phyloP scores from a whole-genome alignment of 2,797 vertebrate genomes.

The Mormyrops boulengeri region DNA sequence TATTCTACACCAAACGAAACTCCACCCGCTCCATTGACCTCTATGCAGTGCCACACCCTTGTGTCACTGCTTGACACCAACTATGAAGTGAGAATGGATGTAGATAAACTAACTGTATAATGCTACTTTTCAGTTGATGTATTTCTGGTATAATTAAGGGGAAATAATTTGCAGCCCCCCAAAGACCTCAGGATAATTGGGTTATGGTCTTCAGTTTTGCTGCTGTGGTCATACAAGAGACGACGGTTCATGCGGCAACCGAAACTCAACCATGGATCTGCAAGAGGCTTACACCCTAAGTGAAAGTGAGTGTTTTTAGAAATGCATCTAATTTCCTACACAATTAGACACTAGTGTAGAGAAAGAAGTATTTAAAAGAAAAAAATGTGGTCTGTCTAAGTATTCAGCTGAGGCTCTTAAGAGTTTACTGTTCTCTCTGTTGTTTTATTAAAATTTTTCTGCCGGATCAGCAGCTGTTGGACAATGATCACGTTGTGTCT shows the following conservation, averaged over 20 bases:
- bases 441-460: background rate
- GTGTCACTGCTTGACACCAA: background rate
- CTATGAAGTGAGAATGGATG: background rate
- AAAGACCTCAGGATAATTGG: background rate
- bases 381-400: background rate
- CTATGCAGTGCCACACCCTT: background rate
- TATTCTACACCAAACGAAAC: constrained; percentile 38
- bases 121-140: background rate
- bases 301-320: background rate
- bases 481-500: background rate
- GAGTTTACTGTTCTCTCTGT: constrained; percentile 25
- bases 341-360: background rate
- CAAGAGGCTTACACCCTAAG: background rate
- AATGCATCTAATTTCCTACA: background rate
- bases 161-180: background rate
- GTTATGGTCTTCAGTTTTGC: background rate
- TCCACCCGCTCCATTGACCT: background rate
- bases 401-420: background rate
- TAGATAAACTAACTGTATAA: background rate
- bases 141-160: background rate
- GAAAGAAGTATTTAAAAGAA: background rate
- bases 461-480: background rate
- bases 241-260: background rate
- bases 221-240: background rate
- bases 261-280: background rate